Percentiles rank a stretch among this genome's conserved stretches.
phyloP scores from a whole-genome alignment of 2,113 vertebrate species.

The Elachura formosa region DNA sequence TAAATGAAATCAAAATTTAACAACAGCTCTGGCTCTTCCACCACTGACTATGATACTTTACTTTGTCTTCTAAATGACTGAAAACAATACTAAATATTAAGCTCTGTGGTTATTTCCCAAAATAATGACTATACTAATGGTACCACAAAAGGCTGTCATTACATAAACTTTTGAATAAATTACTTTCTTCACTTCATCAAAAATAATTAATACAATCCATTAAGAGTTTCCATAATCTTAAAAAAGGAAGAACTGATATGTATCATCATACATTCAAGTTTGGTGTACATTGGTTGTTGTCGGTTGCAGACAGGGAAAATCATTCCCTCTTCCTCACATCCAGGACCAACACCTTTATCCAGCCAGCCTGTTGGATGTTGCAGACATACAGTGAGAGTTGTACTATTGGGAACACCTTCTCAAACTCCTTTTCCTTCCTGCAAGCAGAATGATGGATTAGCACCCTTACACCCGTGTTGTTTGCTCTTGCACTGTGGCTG shows the following conservation, averaged over 20 bases:
- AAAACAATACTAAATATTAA: background rate
- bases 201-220: background rate
- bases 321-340: background rate
- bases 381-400: background rate
- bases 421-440: background rate
- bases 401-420: rapidly evolving
- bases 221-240: background rate
- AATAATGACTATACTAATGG: background rate
- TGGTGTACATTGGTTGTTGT: background rate
- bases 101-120: background rate
- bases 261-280: background rate
- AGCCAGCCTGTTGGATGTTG: background rate
- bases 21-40: background rate
- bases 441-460: background rate
- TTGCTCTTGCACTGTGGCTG: background rate
- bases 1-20: background rate
- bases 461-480: background rate
- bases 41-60: background rate
- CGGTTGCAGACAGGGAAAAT: background rate
- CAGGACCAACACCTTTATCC: background rate
- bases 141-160: background rate
- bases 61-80: background rate
- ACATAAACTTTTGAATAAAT: background rate
- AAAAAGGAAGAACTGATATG: background rate
- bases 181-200: background rate